Evolutionary conservation across 2,113 vertebrate genomes (phyloP).

Genomic region (Cheilinus undulatus): DNA sequence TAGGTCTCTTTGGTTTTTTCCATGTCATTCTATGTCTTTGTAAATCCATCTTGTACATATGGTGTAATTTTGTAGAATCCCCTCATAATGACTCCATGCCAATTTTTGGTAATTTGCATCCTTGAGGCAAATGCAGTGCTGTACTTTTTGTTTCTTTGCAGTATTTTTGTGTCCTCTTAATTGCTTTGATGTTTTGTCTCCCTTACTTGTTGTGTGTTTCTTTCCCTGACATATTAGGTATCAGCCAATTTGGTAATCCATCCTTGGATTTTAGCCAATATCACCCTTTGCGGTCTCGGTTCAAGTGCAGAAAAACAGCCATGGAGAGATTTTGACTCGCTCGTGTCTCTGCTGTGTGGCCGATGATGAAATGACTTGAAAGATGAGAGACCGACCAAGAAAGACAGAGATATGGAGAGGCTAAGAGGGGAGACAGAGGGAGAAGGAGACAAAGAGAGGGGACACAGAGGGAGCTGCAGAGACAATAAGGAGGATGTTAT

Average conservation of each 20-base stretch:
- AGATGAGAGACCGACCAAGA: slow-evolving; percentile 60
- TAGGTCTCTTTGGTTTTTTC: background rate
- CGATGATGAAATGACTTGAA: slow-evolving; percentile 76
- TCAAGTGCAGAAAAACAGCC: slow-evolving; percentile 19
- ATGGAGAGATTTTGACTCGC: slow-evolving; percentile 50
- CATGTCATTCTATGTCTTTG: background rate
- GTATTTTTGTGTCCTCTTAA: background rate
- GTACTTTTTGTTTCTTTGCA: too few relatives aligned
- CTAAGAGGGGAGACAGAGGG: slow-evolving; percentile 26
- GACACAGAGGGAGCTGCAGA: slow-evolving; percentile 37
- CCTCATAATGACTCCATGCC: too few relatives aligned
- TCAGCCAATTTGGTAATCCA: slow-evolving; percentile 12
- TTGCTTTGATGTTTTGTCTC: background rate
- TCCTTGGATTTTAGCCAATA: slow-evolving; percentile 32
- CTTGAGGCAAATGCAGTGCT: too few relatives aligned
- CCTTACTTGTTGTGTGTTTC: background rate
- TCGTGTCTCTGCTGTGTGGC: slow-evolving; percentile 37
- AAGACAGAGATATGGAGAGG: slow-evolving; percentile 39
- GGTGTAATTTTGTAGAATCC: background rate
- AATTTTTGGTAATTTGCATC: too few relatives aligned
- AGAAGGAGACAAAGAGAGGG: slow-evolving; percentile 44
- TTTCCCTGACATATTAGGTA: background rate
- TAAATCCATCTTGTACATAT: background rate
- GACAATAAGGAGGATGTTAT: slow-evolving; percentile 63
- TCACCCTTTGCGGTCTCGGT: slow-evolving; percentile 31